A percentile compares a stretch with the other conserved stretches of the same genome.
Conservation (phyloP, 2,888 invertebrate genomes). For the Dendrolimus houi region DNA sequence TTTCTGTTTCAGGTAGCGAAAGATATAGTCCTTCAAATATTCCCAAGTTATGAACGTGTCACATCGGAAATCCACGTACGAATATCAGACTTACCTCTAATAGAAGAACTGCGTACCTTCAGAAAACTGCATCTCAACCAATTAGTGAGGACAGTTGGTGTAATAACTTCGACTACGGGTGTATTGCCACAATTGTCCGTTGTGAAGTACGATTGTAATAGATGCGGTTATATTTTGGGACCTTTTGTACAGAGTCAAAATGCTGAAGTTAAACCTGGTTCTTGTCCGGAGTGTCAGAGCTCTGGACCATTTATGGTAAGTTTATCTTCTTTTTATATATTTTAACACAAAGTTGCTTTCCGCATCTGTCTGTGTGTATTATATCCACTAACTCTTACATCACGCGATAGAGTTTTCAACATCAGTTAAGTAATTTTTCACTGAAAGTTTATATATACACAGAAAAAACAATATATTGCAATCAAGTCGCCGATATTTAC, state of each 20-base stretch:
- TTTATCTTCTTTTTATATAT: conserved; percentile 4
- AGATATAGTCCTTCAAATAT: conserved; percentile 93
- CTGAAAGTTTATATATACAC: too few relatives aligned
- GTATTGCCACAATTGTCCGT: conserved; percentile 96
- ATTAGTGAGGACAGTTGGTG: conserved; percentile 90
- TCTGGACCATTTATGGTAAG: conserved; percentile 93
- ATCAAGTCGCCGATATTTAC: too few relatives aligned
- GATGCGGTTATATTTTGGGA: conserved; percentile 96
- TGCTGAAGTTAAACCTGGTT: conserved; percentile 95
- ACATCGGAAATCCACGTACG: conserved; percentile 96
- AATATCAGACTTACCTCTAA: conserved; percentile 95
- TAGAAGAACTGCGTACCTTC: conserved; percentile 96
- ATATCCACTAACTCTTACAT: too few relatives aligned
- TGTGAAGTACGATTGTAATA: conserved; percentile 97
- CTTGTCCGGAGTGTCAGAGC: conserved; percentile 99
- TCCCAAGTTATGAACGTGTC: conserved; percentile 96
- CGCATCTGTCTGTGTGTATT: too few relatives aligned
- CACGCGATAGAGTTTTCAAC: too few relatives aligned
- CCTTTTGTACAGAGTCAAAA: conserved; percentile 97
- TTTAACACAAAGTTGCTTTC: too few relatives aligned
- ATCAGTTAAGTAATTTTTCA: too few relatives aligned
- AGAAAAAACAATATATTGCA: too few relatives aligned
- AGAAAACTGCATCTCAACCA: conserved; percentile 94
- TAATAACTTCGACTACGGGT: conserved; percentile 96
- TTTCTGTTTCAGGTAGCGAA: conserved; percentile 78